These are phyloP conservation scores for Trinectes maculatus DNA, from an alignment of 2,113 vertebrate genomes.

Conservation along the genomic window DNA sequence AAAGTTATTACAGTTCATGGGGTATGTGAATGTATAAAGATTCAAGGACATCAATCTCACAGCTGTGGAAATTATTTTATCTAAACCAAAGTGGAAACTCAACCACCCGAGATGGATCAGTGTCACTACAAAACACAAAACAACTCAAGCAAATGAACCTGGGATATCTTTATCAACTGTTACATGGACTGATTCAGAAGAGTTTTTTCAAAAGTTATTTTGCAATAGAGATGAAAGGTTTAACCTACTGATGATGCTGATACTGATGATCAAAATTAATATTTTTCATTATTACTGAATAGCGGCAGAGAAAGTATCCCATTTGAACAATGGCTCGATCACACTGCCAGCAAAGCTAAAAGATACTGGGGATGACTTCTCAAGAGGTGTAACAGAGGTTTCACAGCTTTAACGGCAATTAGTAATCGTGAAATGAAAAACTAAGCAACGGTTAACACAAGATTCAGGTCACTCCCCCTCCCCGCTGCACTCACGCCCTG, in stretches of 20 bases:
- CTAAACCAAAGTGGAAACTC: background rate
- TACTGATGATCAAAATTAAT: background rate
- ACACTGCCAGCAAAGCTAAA: background rate
- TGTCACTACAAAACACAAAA: background rate
- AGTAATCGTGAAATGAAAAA: constrained; percentile 5
- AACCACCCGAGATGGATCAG: no score
- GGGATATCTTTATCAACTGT: background rate
- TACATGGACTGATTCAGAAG: background rate
- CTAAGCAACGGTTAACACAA: background rate
- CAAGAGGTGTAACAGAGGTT: background rate
- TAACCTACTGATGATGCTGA: background rate
- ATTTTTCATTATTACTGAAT: background rate
- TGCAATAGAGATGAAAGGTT: background rate
- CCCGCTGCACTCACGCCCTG: no score
- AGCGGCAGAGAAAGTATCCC: background rate
- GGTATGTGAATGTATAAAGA: no score
- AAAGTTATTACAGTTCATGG: no score
- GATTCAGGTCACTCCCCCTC: no score
- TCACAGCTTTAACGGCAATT: background rate
- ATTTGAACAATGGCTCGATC: background rate
- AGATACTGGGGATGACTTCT: background rate
- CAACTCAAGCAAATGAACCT: background rate
- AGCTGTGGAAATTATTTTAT: no score
- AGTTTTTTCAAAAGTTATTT: background rate
- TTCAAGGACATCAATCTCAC: no score